These are phyloP conservation scores for Salminus brasiliensis DNA, from an alignment of 2,113 vertebrate genomes.

Conservation along the genomic window DNA sequence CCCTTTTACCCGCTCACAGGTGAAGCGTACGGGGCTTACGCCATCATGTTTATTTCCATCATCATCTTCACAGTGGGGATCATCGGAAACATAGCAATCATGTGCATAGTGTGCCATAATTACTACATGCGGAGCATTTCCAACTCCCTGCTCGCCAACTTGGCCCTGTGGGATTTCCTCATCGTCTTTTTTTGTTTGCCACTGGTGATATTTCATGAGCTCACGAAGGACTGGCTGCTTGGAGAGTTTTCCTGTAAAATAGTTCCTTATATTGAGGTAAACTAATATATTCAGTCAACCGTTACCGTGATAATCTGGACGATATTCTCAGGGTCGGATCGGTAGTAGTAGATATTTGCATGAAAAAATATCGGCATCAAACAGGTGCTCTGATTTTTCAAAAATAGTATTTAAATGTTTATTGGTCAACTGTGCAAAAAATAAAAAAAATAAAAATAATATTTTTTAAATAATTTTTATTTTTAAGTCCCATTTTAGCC, in stretches of 20 bases:
- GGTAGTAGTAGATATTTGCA: too few species aligned
- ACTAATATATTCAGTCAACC: too few species aligned
- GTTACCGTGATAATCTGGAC: too few species aligned
- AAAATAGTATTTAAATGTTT: too few species aligned
- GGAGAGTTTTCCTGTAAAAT: slow-evolving; percentile 96
- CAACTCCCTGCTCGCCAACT: slow-evolving; percentile 93
- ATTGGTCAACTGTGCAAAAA: too few species aligned
- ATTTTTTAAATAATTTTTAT: too few species aligned
- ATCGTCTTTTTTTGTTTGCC: slow-evolving; percentile 95
- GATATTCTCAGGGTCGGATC: too few species aligned
- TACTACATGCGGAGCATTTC: slow-evolving; percentile 98
- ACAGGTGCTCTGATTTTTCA: too few species aligned
- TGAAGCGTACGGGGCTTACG: slow-evolving; percentile 87
- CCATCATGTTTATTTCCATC: slow-evolving; percentile 81
- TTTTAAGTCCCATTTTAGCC: too few species aligned
- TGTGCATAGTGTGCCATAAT: slow-evolving; percentile 98
- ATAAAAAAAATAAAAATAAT: too few species aligned
- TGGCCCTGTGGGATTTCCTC: slow-evolving; percentile 96
- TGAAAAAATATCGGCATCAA: too few species aligned
- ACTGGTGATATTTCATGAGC: slow-evolving; percentile 90
- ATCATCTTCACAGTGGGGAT: slow-evolving; percentile 90
- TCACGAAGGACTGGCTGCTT: slow-evolving; percentile 93
- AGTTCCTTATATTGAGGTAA: slow-evolving; percentile 97
- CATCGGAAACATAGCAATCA: slow-evolving; percentile 91
- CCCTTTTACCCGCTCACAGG: slow-evolving; percentile 90